These are phyloP conservation scores for Xerus rutilus DNA, from an alignment of 2,797 vertebrate genomes.

Conservation along the genomic window DNA sequence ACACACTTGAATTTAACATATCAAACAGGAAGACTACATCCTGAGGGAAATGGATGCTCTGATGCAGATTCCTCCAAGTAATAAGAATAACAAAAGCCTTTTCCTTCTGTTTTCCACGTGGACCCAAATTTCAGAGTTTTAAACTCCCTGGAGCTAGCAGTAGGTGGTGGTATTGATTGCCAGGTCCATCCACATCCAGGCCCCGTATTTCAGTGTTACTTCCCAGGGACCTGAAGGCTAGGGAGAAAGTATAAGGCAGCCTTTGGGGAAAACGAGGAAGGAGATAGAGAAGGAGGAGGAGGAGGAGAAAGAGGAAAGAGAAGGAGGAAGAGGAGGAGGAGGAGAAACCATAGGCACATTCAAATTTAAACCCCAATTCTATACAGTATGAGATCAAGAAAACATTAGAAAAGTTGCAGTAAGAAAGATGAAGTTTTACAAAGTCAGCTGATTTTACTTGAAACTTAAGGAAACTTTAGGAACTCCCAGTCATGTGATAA, in stretches of 20 bases:
- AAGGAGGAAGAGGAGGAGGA: background rate
- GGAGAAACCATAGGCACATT: background rate
- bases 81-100: background rate
- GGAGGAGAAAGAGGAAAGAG: background rate
- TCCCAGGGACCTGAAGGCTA: background rate
- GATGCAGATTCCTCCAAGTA: background rate
- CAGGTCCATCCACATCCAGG: background rate
- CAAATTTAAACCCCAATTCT: background rate
- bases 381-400: background rate
- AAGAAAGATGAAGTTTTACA: background rate
- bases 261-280: background rate
- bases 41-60: background rate
- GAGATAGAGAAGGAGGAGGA: too few relatives aligned
- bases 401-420: background rate
- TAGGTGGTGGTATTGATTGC: background rate
- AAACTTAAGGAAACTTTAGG: background rate
- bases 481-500: background rate
- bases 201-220: background rate
- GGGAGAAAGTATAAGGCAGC: background rate
- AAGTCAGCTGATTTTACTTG: slow-evolving; percentile 32
- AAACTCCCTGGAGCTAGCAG: background rate
- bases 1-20: background rate
- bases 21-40: background rate
- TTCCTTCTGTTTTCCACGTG: background rate
- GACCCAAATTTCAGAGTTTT: background rate